phyloP scores from a whole-genome alignment of 2,113 vertebrate genomes.

The Phalacrocorax brasilianus region DNA sequence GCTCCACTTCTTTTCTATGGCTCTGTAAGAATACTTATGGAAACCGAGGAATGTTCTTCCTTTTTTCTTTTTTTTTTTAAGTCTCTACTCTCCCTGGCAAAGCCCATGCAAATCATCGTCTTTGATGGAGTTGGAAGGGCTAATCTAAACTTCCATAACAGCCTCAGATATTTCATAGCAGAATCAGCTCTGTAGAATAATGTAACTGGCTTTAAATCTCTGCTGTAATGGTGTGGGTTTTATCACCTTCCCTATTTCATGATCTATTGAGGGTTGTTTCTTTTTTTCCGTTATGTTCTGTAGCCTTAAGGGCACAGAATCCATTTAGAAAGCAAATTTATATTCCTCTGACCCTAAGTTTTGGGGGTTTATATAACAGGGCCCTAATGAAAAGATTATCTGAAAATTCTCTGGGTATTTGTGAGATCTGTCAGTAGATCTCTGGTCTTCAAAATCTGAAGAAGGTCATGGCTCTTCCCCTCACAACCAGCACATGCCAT shows the following conservation, averaged over 20 bases:
- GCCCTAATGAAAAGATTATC: background rate
- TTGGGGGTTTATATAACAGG: background rate
- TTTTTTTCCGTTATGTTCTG: background rate
- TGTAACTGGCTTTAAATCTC: background rate
- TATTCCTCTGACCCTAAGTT: background rate
- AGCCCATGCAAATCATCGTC: background rate
- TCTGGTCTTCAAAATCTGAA: background rate
- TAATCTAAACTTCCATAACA: background rate
- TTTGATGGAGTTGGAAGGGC: background rate
- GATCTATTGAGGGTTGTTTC: background rate
- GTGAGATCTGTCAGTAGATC: background rate
- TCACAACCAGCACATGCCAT: background rate
- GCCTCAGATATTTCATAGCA: background rate
- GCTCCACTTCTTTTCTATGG: background rate
- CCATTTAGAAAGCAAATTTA: constrained; percentile 26
- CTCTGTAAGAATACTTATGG: background rate
- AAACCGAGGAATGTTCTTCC: background rate
- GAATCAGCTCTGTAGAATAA: background rate
- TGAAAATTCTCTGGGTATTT: background rate
- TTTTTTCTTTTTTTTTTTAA: background rate
- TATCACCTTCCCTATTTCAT: background rate
- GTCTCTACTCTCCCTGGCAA: background rate
- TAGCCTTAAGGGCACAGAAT: background rate
- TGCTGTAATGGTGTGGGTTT: background rate
- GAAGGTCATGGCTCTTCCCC: background rate